Base-by-base conservation (phyloP, 2,113 vertebrate species). In the Marmota flaviventris region DNA sequence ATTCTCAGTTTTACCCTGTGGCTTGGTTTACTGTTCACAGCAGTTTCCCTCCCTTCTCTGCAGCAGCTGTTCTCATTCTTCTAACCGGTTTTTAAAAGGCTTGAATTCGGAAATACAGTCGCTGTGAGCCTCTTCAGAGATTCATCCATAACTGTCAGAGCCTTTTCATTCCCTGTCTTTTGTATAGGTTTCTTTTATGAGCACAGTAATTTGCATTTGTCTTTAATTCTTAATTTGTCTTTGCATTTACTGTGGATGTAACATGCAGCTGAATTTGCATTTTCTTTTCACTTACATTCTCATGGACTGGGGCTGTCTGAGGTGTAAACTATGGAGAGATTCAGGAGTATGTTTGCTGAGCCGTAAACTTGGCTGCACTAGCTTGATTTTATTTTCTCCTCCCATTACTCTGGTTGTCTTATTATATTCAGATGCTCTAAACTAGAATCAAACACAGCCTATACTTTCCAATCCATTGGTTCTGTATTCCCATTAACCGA, bases 401-500 rank as follows among this genome's bases (percentile, higher is more conserved):
- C 85, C 42, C n/a, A 56, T 92, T 42, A 77, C n/a, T 76, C 77
- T 12, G 34, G 92, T 97, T 97, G 95, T 97, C 92, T 98, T 98
- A 97, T 91, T 48, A 82, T 94, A 96, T 83, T 97, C 96, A 97
- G 98, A 95, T 98, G 97, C 95, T 95, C 65, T 97, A 97, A 98
- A 98, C 96, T 97, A 96, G 97, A 98, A 98, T 98, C 98, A 98
- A 96, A 98, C 97, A 97, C 95, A 97, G 97, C 97, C 97, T 97
- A 84, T 98, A 97, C 96, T 98, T 98, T 98, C 95, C 95, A 98
- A 95, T 98, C 97, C 97, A 95, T 91, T 98, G 98, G 97, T 89
- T 97, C 92, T 91, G 97, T 99, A 99, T 99, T 99, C 98, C 97
- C 98, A 97, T 99, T 99, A 99, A 98, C 97, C 98, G 98, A 99